Conservation (phyloP, 1,140 invertebrate genomes). For the Diabrotica undecimpunctata region DNA sequence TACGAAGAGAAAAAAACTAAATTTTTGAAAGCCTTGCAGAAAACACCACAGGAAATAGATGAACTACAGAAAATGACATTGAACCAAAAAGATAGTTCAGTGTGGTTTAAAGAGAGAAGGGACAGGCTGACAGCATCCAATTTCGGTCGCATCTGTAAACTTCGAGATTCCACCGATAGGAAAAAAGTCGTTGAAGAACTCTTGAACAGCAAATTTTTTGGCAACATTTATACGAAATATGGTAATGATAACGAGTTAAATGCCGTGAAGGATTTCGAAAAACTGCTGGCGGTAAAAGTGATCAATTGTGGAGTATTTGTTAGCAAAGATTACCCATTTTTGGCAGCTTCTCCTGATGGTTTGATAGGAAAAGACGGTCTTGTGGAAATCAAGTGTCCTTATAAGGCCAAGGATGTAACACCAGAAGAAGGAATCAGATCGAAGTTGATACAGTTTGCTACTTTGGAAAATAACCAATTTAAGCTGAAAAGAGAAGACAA, state of each 20-base stretch:
- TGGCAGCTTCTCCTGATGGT: slow-evolving; percentile 32
- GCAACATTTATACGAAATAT: slow-evolving; percentile 27
- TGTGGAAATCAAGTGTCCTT: slow-evolving; percentile 33
- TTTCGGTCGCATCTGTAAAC: slow-evolving; percentile 36
- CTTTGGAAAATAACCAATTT: slow-evolving; percentile 23
- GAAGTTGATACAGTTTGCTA: slow-evolving; percentile 25
- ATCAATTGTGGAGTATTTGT: slow-evolving; percentile 27
- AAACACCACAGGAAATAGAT: slow-evolving; percentile 22
- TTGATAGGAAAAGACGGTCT: slow-evolving; percentile 26
- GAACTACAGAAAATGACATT: slow-evolving; percentile 21
- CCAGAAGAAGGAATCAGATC: slow-evolving; percentile 25
- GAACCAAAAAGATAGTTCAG: slow-evolving; percentile 20
- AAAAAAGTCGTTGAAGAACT: slow-evolving; percentile 27
- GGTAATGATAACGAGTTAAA: slow-evolving; percentile 25
- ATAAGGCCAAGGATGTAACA: slow-evolving; percentile 21
- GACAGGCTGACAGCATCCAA: slow-evolving; percentile 37
- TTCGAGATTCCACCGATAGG: slow-evolving; percentile 26
- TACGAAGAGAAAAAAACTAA: slow-evolving; percentile 21
- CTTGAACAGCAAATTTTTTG: slow-evolving; percentile 24
- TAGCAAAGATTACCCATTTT: slow-evolving; percentile 24
- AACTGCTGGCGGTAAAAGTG: slow-evolving; percentile 19
- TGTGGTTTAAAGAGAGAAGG: slow-evolving; percentile 28
- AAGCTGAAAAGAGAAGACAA: slow-evolving; percentile 30
- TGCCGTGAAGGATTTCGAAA: slow-evolving; percentile 23
- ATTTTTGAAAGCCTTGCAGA: slow-evolving; percentile 22